Conservation (phyloP, 2,888 invertebrate species). For the Eilema depressum region DNA sequence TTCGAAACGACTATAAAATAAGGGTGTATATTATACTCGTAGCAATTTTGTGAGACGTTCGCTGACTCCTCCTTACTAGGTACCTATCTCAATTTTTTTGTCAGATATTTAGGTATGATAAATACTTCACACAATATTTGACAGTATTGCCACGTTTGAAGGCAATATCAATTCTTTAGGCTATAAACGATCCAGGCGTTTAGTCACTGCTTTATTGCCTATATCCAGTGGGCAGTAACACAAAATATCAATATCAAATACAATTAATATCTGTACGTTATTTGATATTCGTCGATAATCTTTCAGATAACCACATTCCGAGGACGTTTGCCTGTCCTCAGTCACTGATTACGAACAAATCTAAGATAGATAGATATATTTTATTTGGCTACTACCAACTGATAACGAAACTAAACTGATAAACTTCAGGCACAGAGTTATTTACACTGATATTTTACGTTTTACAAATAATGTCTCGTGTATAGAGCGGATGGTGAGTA, state of each 20-base stretch:
- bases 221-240: not conserved
- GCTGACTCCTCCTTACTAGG: no score
- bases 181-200: no score
- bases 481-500: not conserved
- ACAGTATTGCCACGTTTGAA: no score
- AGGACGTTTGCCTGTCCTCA: constrained; percentile 30
- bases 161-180: no score
- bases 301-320: constrained; percentile 12
- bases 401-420: constrained; percentile 29
- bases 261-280: not conserved
- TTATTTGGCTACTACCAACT: constrained; percentile 20
- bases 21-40: no score
- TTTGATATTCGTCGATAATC: constrained; percentile 16
- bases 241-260: not conserved
- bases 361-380: constrained; percentile 30
- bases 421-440: constrained; percentile 12
- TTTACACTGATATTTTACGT: constrained; percentile 4
- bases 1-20: no score
- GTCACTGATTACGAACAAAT: constrained; percentile 29
- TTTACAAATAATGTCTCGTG: not conserved
- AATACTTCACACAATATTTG: no score
- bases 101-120: no score
- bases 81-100: no score
- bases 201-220: not conserved
- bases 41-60: no score